Conservation (phyloP, 1,140 invertebrate genomes). For the Rhizoglyphus robini region DNA sequence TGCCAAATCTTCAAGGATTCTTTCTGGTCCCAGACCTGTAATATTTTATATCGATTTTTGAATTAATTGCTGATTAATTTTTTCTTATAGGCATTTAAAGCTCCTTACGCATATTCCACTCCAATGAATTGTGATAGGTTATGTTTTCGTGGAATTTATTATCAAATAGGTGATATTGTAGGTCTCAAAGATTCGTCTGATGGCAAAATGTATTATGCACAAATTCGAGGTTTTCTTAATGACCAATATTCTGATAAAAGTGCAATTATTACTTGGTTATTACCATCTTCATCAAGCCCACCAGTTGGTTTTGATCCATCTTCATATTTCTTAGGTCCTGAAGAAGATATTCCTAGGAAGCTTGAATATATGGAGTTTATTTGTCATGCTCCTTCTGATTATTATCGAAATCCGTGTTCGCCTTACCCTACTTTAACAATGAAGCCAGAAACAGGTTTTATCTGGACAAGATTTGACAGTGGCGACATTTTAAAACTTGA, state of each 20-base stretch:
- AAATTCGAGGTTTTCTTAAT: conserved; percentile 70
- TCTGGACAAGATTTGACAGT: too few species aligned
- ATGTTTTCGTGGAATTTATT: conserved; percentile 70
- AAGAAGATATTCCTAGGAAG: conserved; percentile 74
- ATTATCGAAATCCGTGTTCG: conserved; percentile 58
- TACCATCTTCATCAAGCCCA: conserved; percentile 66
- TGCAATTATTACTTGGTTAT: conserved; percentile 77
- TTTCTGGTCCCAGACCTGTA: too few species aligned
- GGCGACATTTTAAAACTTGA: too few species aligned
- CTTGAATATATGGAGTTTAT: conserved; percentile 77
- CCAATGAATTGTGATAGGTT: conserved; percentile 62
- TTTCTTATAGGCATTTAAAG: too few species aligned
- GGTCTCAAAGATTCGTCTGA: conserved; percentile 62
- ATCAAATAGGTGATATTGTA: conserved; percentile 79
- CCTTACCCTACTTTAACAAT: conserved; percentile 62
- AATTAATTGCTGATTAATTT: too few species aligned
- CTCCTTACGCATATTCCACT: conserved; percentile 56
- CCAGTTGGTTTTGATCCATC: conserved; percentile 69
- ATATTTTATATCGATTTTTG: too few species aligned
- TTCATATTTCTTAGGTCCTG: conserved; percentile 77
- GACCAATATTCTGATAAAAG: conserved; percentile 89
- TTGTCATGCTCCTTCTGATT: conserved; percentile 81
- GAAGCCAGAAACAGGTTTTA: too few species aligned
- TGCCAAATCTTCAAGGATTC: too few species aligned
- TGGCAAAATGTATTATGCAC: conserved; percentile 67